Conservation (phyloP, 1,140 invertebrate genomes). For the Mamestra configurata region DNA sequence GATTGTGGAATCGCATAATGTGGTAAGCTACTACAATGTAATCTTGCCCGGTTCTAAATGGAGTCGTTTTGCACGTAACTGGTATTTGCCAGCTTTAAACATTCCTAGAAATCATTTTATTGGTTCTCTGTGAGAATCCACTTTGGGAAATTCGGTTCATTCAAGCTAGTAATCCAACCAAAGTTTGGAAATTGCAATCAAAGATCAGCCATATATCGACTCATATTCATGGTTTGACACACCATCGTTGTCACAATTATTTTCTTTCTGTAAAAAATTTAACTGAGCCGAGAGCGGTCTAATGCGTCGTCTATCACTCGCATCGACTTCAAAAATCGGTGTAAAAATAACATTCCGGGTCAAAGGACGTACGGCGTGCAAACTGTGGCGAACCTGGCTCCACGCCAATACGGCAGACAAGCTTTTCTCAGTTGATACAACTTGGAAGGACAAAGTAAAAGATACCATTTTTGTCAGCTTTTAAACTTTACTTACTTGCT, state of each 20-base stretch:
- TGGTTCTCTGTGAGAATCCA: no score
- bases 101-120: no score
- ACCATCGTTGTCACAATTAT: no score
- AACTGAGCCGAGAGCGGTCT: neutral
- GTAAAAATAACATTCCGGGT: conserved; percentile 37
- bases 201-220: no score
- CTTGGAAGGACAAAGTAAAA: conserved; percentile 12
- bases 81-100: no score
- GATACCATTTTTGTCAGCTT: conserved; percentile 19
- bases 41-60: no score
- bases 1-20: neutral
- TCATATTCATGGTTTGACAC: no score
- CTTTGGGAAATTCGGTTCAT: no score
- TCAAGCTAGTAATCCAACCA: no score
- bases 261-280: neutral
- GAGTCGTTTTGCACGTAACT: no score
- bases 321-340: conserved; percentile 1
- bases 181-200: no score
- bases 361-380: conserved; percentile 24
- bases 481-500: conserved; percentile 1
- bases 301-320: neutral
- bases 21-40: neutral
- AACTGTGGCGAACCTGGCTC: conserved; percentile 16
- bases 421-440: conserved; percentile 33
- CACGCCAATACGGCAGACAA: conserved; percentile 31